A percentile compares a stretch with the other conserved stretches of the same genome.
phyloP scores from a whole-genome alignment of 1,140 invertebrate genomes.

The Augochlora pura region DNA sequence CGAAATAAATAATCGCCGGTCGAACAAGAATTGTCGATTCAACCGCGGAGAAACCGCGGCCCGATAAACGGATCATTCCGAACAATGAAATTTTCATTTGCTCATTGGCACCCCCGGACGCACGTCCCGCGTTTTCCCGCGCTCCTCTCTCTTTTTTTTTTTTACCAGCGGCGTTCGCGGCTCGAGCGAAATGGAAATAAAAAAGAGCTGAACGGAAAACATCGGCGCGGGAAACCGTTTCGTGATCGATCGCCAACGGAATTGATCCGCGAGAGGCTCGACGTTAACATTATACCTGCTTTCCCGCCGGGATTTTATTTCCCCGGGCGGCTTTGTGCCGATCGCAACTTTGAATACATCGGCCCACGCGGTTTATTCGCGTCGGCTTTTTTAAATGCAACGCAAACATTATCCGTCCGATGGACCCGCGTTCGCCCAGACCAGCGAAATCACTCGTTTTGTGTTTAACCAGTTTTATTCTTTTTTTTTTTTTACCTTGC shows the following conservation, averaged over 20 bases:
- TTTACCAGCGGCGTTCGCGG: neutral
- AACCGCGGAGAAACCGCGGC: too few species aligned
- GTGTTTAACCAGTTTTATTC: neutral
- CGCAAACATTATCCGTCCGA: neutral
- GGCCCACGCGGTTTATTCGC: neutral
- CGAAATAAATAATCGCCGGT: too few species aligned
- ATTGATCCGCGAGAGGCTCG: neutral
- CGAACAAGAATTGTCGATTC: too few species aligned
- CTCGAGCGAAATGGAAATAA: neutral
- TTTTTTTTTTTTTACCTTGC: too few species aligned
- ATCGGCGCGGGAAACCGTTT: too few species aligned
- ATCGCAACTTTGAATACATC: neutral
- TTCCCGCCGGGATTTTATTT: neutral
- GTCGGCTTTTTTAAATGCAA: neutral
- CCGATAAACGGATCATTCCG: constrained; percentile 19
- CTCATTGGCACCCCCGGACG: neutral
- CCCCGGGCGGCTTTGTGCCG: neutral
- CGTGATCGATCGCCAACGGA: neutral
- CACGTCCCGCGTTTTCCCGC: neutral
- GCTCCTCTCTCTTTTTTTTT: neutral
- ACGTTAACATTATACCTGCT: neutral
- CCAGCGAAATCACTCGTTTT: neutral
- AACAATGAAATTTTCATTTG: constrained; percentile 33
- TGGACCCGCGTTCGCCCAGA: neutral
- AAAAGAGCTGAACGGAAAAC: neutral